phyloP scores from a whole-genome alignment of 2,888 invertebrate genomes.

The Campaea margaritaria region DNA sequence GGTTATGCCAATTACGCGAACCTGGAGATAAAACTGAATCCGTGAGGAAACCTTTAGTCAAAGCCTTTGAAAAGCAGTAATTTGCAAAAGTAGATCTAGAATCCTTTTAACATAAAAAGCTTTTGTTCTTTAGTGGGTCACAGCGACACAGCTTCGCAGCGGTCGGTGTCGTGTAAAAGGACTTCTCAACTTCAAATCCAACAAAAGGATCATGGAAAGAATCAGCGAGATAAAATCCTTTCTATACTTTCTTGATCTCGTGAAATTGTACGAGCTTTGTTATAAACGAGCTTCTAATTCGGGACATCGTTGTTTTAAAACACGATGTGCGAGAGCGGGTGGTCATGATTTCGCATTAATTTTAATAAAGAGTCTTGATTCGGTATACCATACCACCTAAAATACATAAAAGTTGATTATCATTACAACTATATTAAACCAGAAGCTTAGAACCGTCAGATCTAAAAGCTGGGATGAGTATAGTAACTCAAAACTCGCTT shows the following conservation, averaged over 20 bases:
- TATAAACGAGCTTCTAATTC: constrained; percentile 29
- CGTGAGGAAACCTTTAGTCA: too few relatives aligned
- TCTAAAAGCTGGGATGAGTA: constrained; percentile 24
- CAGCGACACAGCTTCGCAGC: constrained; percentile 31
- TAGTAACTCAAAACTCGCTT: too few relatives aligned
- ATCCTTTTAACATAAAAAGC: constrained; percentile 37
- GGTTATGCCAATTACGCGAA: too few relatives aligned
- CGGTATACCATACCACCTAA: too few relatives aligned
- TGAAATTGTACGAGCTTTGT: constrained; percentile 27
- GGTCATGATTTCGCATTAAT: constrained; percentile 56
- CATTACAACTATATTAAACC: not conserved
- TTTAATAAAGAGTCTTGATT: constrained; percentile 42
- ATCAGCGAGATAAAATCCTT: constrained; percentile 25
- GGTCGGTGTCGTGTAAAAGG: constrained; percentile 35
- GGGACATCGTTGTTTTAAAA: constrained; percentile 25
- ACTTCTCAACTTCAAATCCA: constrained; percentile 38
- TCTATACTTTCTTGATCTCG: constrained; percentile 26
- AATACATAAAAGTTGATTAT: not conserved
- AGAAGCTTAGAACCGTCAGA: too few relatives aligned
- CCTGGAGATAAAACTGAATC: too few relatives aligned
- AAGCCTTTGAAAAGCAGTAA: constrained; percentile 9
- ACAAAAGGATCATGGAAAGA: constrained; percentile 36
- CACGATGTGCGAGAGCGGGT: constrained; percentile 34
- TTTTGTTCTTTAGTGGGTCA: constrained; percentile 40
- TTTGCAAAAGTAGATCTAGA: constrained; percentile 21